Evolutionary conservation across 2,888 invertebrate genomes (phyloP), one percentile per base, ranked within the genome.

Genomic region (Standfussiana lucernea): DNA sequence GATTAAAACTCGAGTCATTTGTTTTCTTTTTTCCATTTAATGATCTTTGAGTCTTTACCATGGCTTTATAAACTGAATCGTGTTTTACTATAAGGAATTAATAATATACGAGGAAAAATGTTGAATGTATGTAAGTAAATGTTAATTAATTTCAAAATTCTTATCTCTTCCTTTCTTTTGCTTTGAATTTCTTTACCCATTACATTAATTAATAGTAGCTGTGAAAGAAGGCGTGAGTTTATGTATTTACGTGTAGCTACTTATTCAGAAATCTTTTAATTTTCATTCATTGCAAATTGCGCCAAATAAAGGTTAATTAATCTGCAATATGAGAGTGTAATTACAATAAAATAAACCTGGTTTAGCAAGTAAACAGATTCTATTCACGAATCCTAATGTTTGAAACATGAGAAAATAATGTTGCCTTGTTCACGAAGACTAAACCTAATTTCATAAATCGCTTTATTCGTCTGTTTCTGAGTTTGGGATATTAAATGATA

Each of bases 401-500:
- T 11, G 37, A 66, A 76, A 62, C 37, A 85, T 75, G 85, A 76
- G 75, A 82, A 77, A 56, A 76, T 64, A 61, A 72, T 75, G 28
- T 67, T 15, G 45, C 37, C 37, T 56, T 40, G 40, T 69, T 50
- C 28, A 68, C 24, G 35, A 71, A 72, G 37, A 78, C 45, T 53
- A 10, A 72, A 42, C 1, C 66, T 42, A 21, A 72, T 66, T 59
- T 28, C 59, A 80, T 77, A 59, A 71, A 76, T 71, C 24, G n/a
- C 11, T 37, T 45, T 7, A 32, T 24, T 62, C 8, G 15, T 50
- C 15, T 71, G 47, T 40, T 69, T 62, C 47, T 67, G 10, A 65
- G 28, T 61, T 71, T 40, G 37, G 18, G 28, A 45, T 74, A 8
- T 11, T 56, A 15, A 66, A 53, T 47, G 24, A 24, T 53, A 68